A percentile compares a stretch with the other conserved stretches of the same genome.
phyloP scores from a whole-genome alignment of 2,797 vertebrate genomes.

The Otus scops region DNA sequence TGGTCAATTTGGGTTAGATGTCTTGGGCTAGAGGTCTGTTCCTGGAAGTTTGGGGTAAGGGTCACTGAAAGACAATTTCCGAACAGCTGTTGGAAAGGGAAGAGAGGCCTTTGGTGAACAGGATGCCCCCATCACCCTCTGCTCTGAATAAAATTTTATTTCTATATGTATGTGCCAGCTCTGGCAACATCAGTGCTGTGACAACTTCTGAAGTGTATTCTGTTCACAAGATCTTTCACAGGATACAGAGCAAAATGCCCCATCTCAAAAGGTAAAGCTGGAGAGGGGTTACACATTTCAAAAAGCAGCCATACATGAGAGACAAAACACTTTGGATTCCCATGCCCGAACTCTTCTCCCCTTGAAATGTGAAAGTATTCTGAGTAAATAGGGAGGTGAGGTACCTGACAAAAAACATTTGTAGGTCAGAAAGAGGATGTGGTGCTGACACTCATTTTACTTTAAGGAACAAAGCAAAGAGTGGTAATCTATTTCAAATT shows the following conservation, averaged over 20 bases:
- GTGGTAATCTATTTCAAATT: conserved; percentile 28
- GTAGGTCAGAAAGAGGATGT: neutral
- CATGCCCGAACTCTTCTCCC: neutral
- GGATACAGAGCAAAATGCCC: neutral
- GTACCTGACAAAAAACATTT: neutral
- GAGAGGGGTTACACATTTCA: neutral
- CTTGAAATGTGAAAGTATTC: neutral
- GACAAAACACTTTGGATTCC: neutral
- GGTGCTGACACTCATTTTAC: neutral
- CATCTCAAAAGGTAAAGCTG: neutral
- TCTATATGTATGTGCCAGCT: neutral
- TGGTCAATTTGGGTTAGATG: neutral
- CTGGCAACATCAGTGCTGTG: neutral
- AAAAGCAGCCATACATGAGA: neutral
- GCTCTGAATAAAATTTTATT: neutral
- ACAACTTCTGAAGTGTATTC: neutral
- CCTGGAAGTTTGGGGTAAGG: neutral
- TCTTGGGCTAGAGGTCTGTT: neutral
- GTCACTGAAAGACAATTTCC: neutral
- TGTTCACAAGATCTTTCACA: neutral
- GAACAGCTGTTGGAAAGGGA: neutral
- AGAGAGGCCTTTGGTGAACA: neutral
- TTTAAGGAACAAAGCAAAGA: neutral
- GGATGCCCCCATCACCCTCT: neutral
- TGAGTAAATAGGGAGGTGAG: neutral